Conservation (phyloP, 2,797 vertebrate genomes). For the Danio tinwini region DNA sequence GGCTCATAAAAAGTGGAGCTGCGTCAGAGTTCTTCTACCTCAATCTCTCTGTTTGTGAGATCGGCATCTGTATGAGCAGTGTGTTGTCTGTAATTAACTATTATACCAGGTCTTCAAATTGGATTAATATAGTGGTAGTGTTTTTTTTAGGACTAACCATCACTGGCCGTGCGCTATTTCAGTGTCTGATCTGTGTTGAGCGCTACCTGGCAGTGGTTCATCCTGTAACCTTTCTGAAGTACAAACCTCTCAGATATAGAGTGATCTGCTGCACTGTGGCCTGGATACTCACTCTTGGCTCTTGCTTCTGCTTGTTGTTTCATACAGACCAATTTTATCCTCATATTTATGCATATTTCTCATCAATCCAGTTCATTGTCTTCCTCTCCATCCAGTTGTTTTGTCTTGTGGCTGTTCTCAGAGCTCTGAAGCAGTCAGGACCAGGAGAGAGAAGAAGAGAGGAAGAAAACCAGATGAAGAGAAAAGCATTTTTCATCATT, state of each 20-base stretch:
- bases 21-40: neutral
- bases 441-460: conserved; percentile 4
- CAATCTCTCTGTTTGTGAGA: neutral
- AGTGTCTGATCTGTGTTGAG: conserved; percentile 7
- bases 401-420: neutral
- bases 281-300: neutral
- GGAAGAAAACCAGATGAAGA: conserved; percentile 44
- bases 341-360: neutral
- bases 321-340: fast-evolving
- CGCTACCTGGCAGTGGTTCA: conserved; percentile 20
- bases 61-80: neutral
- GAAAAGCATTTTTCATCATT: conserved; percentile 65
- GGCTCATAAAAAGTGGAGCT: neutral
- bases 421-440: conserved; percentile 11
- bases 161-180: neutral
- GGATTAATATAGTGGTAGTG: neutral
- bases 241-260: conserved; percentile 19
- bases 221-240: conserved; percentile 22
- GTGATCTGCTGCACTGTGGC: neutral
- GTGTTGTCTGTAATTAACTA: neutral
- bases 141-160: neutral
- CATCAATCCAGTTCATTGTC: neutral
- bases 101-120: neutral
- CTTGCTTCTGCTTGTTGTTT: neutral
- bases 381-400: conserved; percentile 1